These are phyloP conservation scores for Dysidea cf. avara DNA, from an alignment of 37 sponge, comb jelly and placozoan genomes.

Conservation along the genomic window DNA sequence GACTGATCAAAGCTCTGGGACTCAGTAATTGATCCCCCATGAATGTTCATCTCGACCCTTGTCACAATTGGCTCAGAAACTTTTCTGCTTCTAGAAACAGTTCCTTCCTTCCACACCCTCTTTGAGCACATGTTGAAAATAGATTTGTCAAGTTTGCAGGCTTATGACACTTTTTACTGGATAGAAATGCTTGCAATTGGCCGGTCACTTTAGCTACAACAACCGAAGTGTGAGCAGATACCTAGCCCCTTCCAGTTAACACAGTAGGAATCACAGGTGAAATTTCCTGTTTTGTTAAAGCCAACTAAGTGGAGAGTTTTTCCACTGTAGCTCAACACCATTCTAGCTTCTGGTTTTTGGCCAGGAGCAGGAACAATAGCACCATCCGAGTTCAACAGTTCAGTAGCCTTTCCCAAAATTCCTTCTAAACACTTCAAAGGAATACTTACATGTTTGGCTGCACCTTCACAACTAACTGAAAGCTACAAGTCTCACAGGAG, in stretches of 20 bases:
- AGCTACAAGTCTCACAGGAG: background rate
- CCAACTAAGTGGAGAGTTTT: conserved; percentile 9
- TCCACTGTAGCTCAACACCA: conserved; percentile 23
- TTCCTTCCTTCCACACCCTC: conserved; percentile 28
- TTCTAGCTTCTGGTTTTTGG: conserved; percentile 14
- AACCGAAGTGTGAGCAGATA: conserved; percentile 6
- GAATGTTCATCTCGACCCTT: conserved; percentile 22
- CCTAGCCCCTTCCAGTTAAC: conserved; percentile 10
- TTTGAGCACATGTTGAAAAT: conserved; percentile 9
- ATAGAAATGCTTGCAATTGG: background rate
- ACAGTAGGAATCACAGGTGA: conserved; percentile 4
- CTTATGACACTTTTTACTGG: background rate
- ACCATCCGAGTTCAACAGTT: background rate
- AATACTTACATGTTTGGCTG: conserved; percentile 2
- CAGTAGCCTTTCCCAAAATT: conserved; percentile 10
- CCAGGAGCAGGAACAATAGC: conserved; percentile 19
- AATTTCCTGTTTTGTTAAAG: conserved; percentile 11
- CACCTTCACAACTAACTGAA: background rate
- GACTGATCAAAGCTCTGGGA: background rate
- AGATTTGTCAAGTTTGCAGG: conserved; percentile 9
- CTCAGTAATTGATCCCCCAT: background rate
- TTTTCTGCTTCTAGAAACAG: conserved; percentile 14
- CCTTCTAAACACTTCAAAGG: conserved; percentile 17
- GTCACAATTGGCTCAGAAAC: conserved; percentile 4
- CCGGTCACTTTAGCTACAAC: conserved; percentile 8